A percentile compares a stretch with the other conserved stretches of the same genome.
Evolutionary conservation across 2,888 invertebrate genomes (phyloP).

Genomic region (Idaea straminata): DNA sequence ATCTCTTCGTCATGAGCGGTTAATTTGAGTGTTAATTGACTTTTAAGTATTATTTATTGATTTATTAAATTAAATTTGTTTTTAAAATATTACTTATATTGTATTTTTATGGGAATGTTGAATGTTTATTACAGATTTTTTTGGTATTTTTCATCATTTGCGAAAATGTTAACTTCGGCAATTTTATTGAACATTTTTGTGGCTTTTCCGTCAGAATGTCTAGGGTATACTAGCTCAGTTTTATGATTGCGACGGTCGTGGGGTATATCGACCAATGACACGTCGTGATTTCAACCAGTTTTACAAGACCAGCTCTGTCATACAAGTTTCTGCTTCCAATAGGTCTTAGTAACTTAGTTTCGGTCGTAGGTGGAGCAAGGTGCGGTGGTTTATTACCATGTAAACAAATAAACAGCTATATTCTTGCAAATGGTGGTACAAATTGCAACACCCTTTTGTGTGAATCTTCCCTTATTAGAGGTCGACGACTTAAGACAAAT

Average conservation of each 20-base stretch:
- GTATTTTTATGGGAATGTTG: neutral
- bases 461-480: constrained; percentile 58
- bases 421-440: constrained; percentile 65
- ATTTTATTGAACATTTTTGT: neutral
- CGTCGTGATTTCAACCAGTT: constrained; percentile 37
- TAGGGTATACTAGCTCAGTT: constrained; percentile 56
- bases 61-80: no score
- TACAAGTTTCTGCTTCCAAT: constrained; percentile 25
- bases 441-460: constrained; percentile 65
- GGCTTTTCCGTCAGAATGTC: constrained; percentile 43
- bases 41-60: no score
- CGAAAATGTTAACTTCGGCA: neutral
- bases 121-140: neutral
- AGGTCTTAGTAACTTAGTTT: constrained; percentile 44
- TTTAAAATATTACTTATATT: no score
- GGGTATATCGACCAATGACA: neutral
- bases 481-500: constrained; percentile 37
- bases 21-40: no score
- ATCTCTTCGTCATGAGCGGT: constrained; percentile 2
- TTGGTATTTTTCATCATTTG: neutral
- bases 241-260: constrained; percentile 51
- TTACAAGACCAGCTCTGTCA: constrained; percentile 32
- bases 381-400: constrained; percentile 70
- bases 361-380: constrained; percentile 50
- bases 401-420: constrained; percentile 61